A percentile compares a stretch with the other conserved stretches of the same genome.
These are phyloP conservation scores for Drosophila differens DNA, from an alignment of 2,888 invertebrate genomes.

Conservation along the genomic window DNA sequence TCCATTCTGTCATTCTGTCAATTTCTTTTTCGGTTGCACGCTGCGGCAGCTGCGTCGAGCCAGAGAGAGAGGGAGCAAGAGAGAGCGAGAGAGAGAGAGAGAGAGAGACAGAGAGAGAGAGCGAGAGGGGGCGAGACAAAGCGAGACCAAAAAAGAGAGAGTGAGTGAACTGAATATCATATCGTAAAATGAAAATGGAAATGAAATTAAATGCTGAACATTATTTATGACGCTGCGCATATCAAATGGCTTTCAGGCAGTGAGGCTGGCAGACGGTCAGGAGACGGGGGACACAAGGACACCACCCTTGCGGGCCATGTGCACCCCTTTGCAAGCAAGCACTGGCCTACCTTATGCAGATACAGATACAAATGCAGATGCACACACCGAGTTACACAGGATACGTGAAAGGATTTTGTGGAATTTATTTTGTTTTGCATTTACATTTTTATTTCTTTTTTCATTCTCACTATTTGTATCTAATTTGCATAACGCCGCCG, in stretches of 20 bases:
- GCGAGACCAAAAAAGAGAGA: slow-evolving; percentile 11
- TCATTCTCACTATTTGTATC: slow-evolving; percentile 73
- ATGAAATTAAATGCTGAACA: slow-evolving; percentile 81
- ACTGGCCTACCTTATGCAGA: slow-evolving; percentile 57
- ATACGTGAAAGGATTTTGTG: slow-evolving; percentile 75
- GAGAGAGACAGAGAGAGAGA: slow-evolving; percentile 1
- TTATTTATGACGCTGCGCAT: slow-evolving; percentile 80
- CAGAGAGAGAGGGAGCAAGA: too few species aligned
- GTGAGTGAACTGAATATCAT: slow-evolving; percentile 61
- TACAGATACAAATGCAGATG: slow-evolving; percentile 38
- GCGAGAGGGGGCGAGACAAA: background rate
- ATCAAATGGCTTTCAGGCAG: slow-evolving; percentile 68
- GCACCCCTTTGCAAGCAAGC: slow-evolving; percentile 45
- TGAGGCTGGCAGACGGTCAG: slow-evolving; percentile 15
- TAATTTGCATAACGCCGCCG: slow-evolving; percentile 81
- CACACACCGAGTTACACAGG: slow-evolving; percentile 8
- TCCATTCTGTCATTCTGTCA: slow-evolving; percentile 75
- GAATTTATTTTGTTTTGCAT: slow-evolving; percentile 72
- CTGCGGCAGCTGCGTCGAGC: slow-evolving; percentile 37
- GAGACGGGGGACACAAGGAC: slow-evolving; percentile 16
- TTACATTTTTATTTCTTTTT: slow-evolving; percentile 52
- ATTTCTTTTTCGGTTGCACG: slow-evolving; percentile 38
- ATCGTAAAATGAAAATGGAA: slow-evolving; percentile 81
- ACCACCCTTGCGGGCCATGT: slow-evolving; percentile 33
- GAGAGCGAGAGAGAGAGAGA: background rate